Evolutionary conservation across 2,888 invertebrate species (phyloP), one percentile per base, ranked within the genome.

Genomic region (Ceratothoa steindachneri): DNA sequence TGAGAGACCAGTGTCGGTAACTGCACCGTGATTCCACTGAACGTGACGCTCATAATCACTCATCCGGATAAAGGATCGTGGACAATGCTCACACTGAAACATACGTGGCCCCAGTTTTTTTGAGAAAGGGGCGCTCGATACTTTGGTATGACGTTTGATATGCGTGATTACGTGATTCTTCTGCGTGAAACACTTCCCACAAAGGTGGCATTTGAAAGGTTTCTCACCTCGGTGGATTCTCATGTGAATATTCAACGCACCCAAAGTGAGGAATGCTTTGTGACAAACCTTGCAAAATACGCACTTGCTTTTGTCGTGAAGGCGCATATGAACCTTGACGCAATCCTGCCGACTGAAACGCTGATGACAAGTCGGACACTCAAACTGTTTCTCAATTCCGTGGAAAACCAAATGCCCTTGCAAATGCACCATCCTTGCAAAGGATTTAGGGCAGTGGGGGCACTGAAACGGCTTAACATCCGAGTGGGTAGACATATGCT

Each of bases 1-100:
- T 30, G 73, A 30, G 22, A 77, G 2, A 24, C 12, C 12, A 60
- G 60, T 1, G 19, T 79, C 79, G 2, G 79, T 76, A 2, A 79
- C 76, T 41, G 79, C 79, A 1, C 79, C 79, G 31, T 76, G 76
- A 28, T 79, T 76, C 79, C 79, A 79, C 72, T 79, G 79, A n/a
- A 79, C 79, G 65, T 79, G 79, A 7, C 76, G 69, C 51, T 79
- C 76, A 53, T 79, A 79, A 65, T 79, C 76, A 70, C 76, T 79
- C 24, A 79, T 53, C 3, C 79, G 72, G 27, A 79, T 79, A 41
- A 79, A 79, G 15, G 79, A 73, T 1, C 79, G 76, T n/a, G 79
- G 68, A 55, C 79, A 79, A 41, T 79, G 76, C 64, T 79, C 79
- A 30, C 79, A 79, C 41, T 79, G 71, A 67, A 79, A 79, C 79